Percentiles rank a stretch among this genome's conserved stretches.
phyloP scores from a whole-genome alignment of 2,797 vertebrate genomes.

The Coregonus ussuriensis region DNA sequence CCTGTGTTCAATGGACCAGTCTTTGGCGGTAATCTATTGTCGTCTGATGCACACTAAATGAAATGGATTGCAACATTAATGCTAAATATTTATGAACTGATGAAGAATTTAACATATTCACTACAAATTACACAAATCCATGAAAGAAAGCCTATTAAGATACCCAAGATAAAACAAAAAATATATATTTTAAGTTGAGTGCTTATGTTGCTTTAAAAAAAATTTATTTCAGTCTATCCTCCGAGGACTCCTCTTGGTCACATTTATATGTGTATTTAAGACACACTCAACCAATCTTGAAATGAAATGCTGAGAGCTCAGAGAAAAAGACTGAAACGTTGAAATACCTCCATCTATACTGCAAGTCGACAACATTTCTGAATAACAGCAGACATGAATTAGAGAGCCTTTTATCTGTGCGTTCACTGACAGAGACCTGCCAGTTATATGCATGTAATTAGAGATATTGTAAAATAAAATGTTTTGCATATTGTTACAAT shows the following conservation, averaged over 20 bases:
- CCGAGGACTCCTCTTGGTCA: slow-evolving; percentile 41
- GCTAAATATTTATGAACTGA: not conserved
- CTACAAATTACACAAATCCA: not conserved
- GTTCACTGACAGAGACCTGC: slow-evolving; percentile 49
- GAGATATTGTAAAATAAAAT: slow-evolving; percentile 59
- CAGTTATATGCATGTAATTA: slow-evolving; percentile 50
- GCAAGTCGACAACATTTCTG: slow-evolving; percentile 57
- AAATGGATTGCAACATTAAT: slow-evolving; percentile 2
- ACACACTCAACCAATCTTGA: slow-evolving; percentile 53
- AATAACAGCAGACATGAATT: slow-evolving; percentile 43
- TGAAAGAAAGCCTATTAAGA: not conserved
- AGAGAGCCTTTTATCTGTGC: slow-evolving; percentile 52
- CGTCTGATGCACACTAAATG: not conserved
- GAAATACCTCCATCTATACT: slow-evolving; percentile 61
- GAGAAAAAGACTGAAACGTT: slow-evolving; percentile 51
- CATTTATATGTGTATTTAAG: slow-evolving; percentile 50
- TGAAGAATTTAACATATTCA: not conserved
- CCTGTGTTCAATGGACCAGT: not conserved
- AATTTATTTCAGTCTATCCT: slow-evolving; percentile 28
- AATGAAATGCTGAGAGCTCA: slow-evolving; percentile 57
- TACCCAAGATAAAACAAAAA: slow-evolving; percentile 5
- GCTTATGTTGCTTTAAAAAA: slow-evolving; percentile 39
- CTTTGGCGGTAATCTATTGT: not conserved
- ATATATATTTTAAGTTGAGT: slow-evolving; percentile 28
- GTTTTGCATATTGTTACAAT: slow-evolving; percentile 39